phyloP scores from a whole-genome alignment of 2,888 invertebrate species.

The Mythimna vitellina region DNA sequence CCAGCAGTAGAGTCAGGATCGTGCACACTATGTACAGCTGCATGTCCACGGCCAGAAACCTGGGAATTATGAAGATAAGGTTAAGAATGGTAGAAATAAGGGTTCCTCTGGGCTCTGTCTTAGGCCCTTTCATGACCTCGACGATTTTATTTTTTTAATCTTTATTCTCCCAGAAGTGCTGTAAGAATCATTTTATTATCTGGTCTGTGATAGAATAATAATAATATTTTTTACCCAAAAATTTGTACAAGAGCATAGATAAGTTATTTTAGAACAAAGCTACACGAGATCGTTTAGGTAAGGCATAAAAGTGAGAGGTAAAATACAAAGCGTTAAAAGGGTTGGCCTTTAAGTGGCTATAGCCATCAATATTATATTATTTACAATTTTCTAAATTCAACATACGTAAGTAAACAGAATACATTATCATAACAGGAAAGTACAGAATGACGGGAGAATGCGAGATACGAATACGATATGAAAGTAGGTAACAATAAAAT shows the following conservation, averaged over 20 bases:
- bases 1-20: constrained; percentile 68
- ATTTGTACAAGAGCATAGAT: too few species aligned
- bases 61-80: constrained; percentile 40
- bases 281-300: background rate
- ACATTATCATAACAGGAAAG: background rate
- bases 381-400: background rate
- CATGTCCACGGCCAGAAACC: constrained; percentile 81
- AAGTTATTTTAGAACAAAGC: background rate
- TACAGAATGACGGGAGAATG: background rate
- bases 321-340: background rate
- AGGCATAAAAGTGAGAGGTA: background rate
- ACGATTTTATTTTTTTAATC: too few species aligned
- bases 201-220: too few species aligned
- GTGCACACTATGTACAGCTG: constrained; percentile 74
- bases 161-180: too few species aligned
- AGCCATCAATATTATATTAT: background rate
- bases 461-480: background rate
- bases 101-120: background rate
- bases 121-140: background rate
- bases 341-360: background rate
- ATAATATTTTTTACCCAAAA: too few species aligned
- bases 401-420: constrained; percentile 3
- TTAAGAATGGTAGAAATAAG: background rate
- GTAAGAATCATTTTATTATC: too few species aligned
- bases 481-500: background rate